Evolutionary conservation across 2,888 invertebrate species (phyloP).

Genomic region (Cecidostiba fungosa): DNA sequence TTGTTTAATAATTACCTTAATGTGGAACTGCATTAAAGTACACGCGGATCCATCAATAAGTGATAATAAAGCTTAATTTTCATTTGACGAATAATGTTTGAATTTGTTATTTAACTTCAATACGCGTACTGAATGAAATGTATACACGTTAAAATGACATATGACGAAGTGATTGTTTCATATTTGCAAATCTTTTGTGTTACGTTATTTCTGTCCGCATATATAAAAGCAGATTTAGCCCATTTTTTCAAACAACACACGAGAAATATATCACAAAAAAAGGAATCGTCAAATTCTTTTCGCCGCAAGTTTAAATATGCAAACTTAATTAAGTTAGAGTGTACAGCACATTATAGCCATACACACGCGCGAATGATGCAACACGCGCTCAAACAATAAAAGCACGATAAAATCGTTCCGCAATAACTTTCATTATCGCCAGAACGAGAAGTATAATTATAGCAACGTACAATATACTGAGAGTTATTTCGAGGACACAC

Average conservation of each 20-base stretch:
- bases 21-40: not conserved
- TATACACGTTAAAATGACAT: not conserved
- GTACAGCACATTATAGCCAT: not conserved
- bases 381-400: not conserved
- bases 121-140: not conserved
- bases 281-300: not conserved
- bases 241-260: no score
- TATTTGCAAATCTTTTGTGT: not conserved
- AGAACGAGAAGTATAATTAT: slow-evolving; percentile 11
- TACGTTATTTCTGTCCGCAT: no score
- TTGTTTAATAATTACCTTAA: not conserved
- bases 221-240: no score
- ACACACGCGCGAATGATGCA: not conserved
- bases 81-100: not conserved
- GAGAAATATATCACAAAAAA: not conserved
- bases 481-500: slow-evolving; percentile 5
- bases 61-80: not conserved
- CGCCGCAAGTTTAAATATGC: not conserved
- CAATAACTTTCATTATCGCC: slow-evolving; percentile 21
- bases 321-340: not conserved
- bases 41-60: not conserved
- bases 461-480: slow-evolving; percentile 10
- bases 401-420: not conserved
- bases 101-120: not conserved
- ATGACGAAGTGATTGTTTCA: not conserved